Evolutionary conservation across 1,140 invertebrate genomes (phyloP).

Genomic region (Drosophila hydei): DNA sequence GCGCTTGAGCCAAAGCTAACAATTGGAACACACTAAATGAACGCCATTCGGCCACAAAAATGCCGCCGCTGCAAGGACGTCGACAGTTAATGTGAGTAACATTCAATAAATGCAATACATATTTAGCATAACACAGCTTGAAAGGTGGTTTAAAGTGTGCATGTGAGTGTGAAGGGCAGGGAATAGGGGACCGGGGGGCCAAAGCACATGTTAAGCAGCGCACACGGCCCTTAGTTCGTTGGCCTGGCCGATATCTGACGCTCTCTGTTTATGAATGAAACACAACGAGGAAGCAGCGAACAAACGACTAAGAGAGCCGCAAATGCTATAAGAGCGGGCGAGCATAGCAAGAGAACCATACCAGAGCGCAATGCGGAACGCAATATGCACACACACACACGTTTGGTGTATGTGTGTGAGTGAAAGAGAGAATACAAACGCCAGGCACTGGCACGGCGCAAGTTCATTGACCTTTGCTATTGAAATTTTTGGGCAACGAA

Average conservation of each 20-base stretch:
- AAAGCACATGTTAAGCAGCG: slow-evolving; percentile 60
- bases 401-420: slow-evolving; percentile 9
- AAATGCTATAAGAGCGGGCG: slow-evolving; percentile 22
- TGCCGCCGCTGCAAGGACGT: slow-evolving; percentile 74
- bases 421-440: slow-evolving; percentile 27
- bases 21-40: slow-evolving; percentile 58
- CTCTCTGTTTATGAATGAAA: slow-evolving; percentile 82
- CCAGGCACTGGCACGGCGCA: slow-evolving; percentile 34
- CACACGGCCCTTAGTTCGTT: slow-evolving; percentile 65
- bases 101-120: background rate
- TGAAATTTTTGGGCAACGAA: slow-evolving; percentile 82
- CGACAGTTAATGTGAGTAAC: slow-evolving; percentile 70
- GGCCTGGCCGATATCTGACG: slow-evolving; percentile 74
- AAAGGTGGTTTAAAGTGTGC: slow-evolving; percentile 27
- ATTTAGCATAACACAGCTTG: slow-evolving; percentile 17
- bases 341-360: slow-evolving; percentile 1
- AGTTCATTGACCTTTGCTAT: slow-evolving; percentile 84
- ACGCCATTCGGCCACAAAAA: slow-evolving; percentile 66
- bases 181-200: too few relatives aligned
- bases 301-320: slow-evolving; percentile 36
- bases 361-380: slow-evolving; percentile 51
- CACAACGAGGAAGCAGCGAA: slow-evolving; percentile 74
- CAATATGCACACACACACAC: slow-evolving; percentile 18
- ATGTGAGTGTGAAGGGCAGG: too few relatives aligned
- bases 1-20: slow-evolving; percentile 22